Percentiles rank a stretch among this genome's conserved stretches.
Evolutionary conservation across 2,797 vertebrate genomes (phyloP).

Genomic region (Poeciliopsis turneri): DNA sequence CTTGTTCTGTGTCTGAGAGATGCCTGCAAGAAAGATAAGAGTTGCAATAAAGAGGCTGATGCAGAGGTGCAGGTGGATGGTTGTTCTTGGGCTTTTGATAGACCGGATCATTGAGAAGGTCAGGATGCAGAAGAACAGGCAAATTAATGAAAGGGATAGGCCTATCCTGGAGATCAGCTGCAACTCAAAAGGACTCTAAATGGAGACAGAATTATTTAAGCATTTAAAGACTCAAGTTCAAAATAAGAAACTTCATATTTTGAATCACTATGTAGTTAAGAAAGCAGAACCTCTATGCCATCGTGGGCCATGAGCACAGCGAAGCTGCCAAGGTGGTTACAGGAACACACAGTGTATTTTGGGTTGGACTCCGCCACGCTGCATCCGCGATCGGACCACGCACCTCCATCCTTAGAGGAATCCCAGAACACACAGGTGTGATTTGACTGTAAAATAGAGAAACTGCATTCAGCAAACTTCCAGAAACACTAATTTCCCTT

Average conservation of each 20-base stretch:
- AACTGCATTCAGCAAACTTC: no score
- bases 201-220: background rate
- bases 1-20: conserved; percentile 70
- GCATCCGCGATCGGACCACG: conserved; percentile 82
- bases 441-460: conserved; percentile 8
- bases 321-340: conserved; percentile 86
- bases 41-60: conserved; percentile 84
- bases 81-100: conserved; percentile 85
- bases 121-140: conserved; percentile 84
- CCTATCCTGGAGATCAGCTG: conserved; percentile 84
- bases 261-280: background rate
- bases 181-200: conserved; percentile 72
- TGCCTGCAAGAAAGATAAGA: conserved; percentile 82
- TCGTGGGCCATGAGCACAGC: conserved; percentile 85
- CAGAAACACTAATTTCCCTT: no score
- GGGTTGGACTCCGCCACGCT: conserved; percentile 3
- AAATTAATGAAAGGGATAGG: conserved; percentile 82
- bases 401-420: conserved; percentile 16
- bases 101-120: conserved; percentile 84
- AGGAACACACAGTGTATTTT: conserved; percentile 75
- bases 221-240: no score
- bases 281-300: conserved; percentile 75
- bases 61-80: conserved; percentile 88
- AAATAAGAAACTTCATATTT: background rate
- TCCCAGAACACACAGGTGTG: conserved; percentile 85